Percentiles rank a stretch among this genome's conserved stretches.
phyloP scores from a whole-genome alignment of 2,113 vertebrate genomes.

The Athene noctua region DNA sequence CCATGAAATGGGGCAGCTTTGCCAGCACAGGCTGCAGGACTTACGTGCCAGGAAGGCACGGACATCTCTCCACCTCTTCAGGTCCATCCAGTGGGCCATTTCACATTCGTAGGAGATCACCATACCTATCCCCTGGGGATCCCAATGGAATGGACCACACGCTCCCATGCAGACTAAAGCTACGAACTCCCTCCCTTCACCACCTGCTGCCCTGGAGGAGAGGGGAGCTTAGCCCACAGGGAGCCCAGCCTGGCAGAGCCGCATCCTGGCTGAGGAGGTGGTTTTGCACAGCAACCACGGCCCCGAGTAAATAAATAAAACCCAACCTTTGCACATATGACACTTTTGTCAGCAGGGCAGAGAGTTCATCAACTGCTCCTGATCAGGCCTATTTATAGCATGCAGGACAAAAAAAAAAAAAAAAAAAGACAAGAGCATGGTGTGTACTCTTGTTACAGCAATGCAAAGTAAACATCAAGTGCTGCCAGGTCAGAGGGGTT shows the following conservation, averaged over 20 bases:
- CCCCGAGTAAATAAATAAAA: not conserved
- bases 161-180: not conserved
- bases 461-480: not conserved
- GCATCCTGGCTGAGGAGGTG: not conserved
- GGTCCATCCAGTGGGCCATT: not conserved
- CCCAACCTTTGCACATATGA: not conserved
- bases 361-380: not conserved
- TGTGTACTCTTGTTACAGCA: not conserved
- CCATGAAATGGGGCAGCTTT: not conserved
- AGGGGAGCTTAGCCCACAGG: not conserved
- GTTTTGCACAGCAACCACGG: not conserved
- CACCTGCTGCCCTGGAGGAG: not conserved
- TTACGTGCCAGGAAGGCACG: accelerated
- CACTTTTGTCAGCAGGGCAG: not conserved
- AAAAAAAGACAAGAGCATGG: not conserved
- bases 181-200: not conserved
- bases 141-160: not conserved
- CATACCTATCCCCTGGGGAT: not conserved
- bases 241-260: not conserved
- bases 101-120: not conserved
- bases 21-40: not conserved
- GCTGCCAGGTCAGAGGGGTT: accelerated
- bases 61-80: not conserved
- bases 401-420: not conserved
- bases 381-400: not conserved